Evolutionary conservation across 2,113 vertebrate species (phyloP), one percentile per base, ranked within the genome.

Genomic region (Haliaeetus leucogaster): DNA sequence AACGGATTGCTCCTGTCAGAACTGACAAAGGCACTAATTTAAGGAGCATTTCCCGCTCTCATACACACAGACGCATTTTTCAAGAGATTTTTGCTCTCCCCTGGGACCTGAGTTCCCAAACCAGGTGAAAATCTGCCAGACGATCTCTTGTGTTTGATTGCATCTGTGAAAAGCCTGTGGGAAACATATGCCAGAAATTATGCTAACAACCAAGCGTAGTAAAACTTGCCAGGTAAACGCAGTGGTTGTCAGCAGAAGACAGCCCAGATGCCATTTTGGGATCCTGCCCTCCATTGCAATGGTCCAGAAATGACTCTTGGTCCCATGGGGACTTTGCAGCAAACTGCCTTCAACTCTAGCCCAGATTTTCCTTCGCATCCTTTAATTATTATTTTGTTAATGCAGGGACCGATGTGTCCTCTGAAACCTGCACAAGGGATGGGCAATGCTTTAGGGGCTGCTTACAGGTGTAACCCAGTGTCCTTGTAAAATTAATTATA

Each of bases 171-270:
- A 36, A 88, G 85, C 85, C 78, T 4, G 53, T 62, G 89, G 86
- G 88, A 42, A 87, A 22, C 68, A 36, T 16, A 10, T 4, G 63
- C 63, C 73, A 82, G 94, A 42, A 85, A 50, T 65, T 22, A 21
- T 42, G 77, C 68, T 62, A 67, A 78, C 0, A 3, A n/a, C 1
- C 1, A 25, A 74, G 82, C 0, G 0, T 47, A 40, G 73, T 79
- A 38, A 59, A 90, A 79, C 26, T 38, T 43, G 82, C 72, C 89
- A 80, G 91, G 78, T 66, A 81, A 67, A 81, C 2, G 38, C 47
- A 7, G 72, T 67, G 14, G 36, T 22, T 40, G 45, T 23, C 10
- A 4, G 74, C 52, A 88, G 79, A 7, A 42, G 50, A 25, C 9
- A 14, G 30, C 50, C 45, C 72, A 13, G n/a, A 16, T 53, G 82